phyloP scores from a whole-genome alignment of 2,113 vertebrate genomes.

The Leucosticte australis region DNA sequence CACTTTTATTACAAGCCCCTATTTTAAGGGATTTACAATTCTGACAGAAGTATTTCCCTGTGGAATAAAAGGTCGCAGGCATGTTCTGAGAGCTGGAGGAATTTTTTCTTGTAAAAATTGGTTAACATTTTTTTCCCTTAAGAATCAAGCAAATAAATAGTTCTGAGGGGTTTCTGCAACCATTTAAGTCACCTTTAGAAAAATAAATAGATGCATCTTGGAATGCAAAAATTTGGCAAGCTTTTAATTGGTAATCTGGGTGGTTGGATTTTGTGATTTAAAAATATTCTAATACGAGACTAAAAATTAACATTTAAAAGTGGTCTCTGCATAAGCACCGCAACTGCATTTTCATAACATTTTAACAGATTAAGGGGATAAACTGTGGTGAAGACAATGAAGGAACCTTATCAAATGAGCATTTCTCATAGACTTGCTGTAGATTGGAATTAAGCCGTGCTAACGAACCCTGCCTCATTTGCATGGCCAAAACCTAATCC shows the following conservation, averaged over 20 bases:
- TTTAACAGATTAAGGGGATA: constrained; percentile 74
- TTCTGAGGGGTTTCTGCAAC: constrained; percentile 30
- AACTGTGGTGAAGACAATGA: constrained; percentile 72
- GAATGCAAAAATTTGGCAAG: constrained; percentile 39
- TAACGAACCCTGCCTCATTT: constrained; percentile 75
- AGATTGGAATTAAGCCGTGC: constrained; percentile 63
- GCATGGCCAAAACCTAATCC: constrained; percentile 69
- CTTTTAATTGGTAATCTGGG: constrained; percentile 26
- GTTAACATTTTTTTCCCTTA: constrained; percentile 34
- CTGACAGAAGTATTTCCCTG: constrained; percentile 52
- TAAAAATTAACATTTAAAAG: constrained; percentile 75
- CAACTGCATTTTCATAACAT: constrained; percentile 73
- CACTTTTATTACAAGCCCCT: constrained; percentile 37
- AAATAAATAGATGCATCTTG: constrained; percentile 50
- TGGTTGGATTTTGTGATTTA: constrained; percentile 47
- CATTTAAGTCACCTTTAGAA: constrained; percentile 56
- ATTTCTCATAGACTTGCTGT: constrained; percentile 76
- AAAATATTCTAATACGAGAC: constrained; percentile 42
- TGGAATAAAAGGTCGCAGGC: constrained; percentile 36
- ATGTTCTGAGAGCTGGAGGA: constrained; percentile 44
- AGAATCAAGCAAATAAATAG: constrained; percentile 12
- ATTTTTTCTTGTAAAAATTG: constrained; percentile 54
- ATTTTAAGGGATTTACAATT: constrained; percentile 63
- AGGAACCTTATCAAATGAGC: constrained; percentile 77
- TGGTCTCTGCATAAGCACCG: constrained; percentile 59